A percentile compares a stretch with the other conserved stretches of the same genome.
phyloP scores from a whole-genome alignment of 2,888 invertebrate genomes.

The Onthophagus sagittarius region DNA sequence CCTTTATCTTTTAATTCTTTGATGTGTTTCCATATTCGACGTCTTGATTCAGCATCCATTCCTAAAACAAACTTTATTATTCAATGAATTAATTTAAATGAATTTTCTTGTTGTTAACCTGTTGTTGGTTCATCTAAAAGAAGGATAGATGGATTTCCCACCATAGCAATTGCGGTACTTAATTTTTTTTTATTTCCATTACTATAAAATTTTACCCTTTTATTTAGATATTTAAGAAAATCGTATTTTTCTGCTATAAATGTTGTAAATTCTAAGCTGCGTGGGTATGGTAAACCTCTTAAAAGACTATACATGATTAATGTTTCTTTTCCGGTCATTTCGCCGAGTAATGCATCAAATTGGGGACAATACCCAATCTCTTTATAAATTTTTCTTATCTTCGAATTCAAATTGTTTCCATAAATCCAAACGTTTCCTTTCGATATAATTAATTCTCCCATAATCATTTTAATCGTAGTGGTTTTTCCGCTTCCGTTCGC shows the following conservation, averaged over 20 bases:
- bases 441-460: slow-evolving; percentile 72
- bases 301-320: slow-evolving; percentile 53
- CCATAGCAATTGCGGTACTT: slow-evolving; percentile 54
- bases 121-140: slow-evolving; percentile 55
- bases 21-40: slow-evolving; percentile 76
- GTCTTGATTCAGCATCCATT: slow-evolving; percentile 75
- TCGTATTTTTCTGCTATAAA: slow-evolving; percentile 48
- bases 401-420: slow-evolving; percentile 44
- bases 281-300: slow-evolving; percentile 46
- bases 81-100: neutral
- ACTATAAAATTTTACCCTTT: slow-evolving; percentile 48
- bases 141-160: slow-evolving; percentile 54
- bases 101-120: slow-evolving; percentile 39
- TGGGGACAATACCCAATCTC: slow-evolving; percentile 57
- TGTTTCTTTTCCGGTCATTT: slow-evolving; percentile 54
- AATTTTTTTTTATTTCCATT: slow-evolving; percentile 58
- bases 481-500: slow-evolving; percentile 88
- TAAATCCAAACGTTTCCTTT: slow-evolving; percentile 66
- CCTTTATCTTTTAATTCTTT: slow-evolving; percentile 65
- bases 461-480: slow-evolving; percentile 86
- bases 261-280: slow-evolving; percentile 39
- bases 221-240: slow-evolving; percentile 48
- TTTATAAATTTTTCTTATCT: slow-evolving; percentile 58
- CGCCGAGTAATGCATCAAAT: slow-evolving; percentile 55
- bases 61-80: slow-evolving; percentile 48